Evolutionary conservation across 2,888 invertebrate species (phyloP).

Genomic region (Choreutis nemorana): DNA sequence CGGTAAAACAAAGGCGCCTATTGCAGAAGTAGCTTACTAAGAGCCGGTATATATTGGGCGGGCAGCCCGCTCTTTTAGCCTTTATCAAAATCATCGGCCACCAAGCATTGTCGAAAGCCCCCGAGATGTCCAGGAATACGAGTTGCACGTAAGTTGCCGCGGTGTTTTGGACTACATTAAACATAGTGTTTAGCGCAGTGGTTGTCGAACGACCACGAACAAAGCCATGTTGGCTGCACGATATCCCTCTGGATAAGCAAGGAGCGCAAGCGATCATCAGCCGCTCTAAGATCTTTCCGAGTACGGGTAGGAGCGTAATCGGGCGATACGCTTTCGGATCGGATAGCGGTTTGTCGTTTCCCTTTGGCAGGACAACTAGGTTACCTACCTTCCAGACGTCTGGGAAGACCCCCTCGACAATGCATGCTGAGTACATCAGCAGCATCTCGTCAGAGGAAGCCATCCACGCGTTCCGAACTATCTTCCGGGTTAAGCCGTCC

Average conservation of each 20-base stretch:
- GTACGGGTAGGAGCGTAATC: slow-evolving; percentile 16
- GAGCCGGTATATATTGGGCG: too few relatives aligned
- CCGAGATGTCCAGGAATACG: slow-evolving; percentile 19
- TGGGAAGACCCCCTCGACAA: too few relatives aligned
- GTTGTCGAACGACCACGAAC: too few relatives aligned
- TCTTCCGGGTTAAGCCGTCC: slow-evolving; percentile 15
- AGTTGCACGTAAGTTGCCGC: slow-evolving; percentile 11
- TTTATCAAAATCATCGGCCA: slow-evolving; percentile 17
- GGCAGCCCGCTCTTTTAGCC: slow-evolving; percentile 6
- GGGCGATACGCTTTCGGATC: slow-evolving; percentile 19
- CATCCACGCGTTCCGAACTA: slow-evolving; percentile 12
- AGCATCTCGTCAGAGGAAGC: too few relatives aligned
- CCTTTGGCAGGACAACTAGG: slow-evolving; percentile 15
- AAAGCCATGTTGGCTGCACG: slow-evolving; percentile 12
- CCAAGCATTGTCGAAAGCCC: slow-evolving; percentile 20
- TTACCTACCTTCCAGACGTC: slow-evolving; percentile 15
- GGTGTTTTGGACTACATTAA: neutral
- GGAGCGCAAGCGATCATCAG: slow-evolving; percentile 3
- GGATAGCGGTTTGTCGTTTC: slow-evolving; percentile 11
- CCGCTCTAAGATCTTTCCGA: slow-evolving; percentile 16
- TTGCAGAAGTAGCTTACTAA: too few relatives aligned
- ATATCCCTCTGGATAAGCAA: slow-evolving; percentile 3
- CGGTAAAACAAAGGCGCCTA: too few relatives aligned
- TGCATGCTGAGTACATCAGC: too few relatives aligned
- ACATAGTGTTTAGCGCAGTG: slow-evolving; percentile 6